These are phyloP conservation scores for Danio jaintianensis DNA, from an alignment of 2,797 vertebrate genomes.

Conservation along the genomic window DNA sequence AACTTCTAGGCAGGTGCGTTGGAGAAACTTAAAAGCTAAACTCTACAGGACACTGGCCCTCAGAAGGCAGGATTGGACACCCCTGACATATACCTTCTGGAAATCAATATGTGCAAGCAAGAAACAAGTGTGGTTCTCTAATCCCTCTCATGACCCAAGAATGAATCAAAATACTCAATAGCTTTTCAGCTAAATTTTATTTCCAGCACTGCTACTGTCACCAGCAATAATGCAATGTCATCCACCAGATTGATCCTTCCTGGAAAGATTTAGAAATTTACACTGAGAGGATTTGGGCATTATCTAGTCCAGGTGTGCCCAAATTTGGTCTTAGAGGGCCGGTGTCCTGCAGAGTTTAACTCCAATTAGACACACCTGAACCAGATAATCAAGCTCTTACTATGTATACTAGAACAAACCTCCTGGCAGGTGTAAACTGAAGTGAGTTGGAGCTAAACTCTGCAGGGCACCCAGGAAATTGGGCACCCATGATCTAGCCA, in stretches of 20 bases:
- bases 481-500: no score
- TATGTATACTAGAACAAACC: no score
- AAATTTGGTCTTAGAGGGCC: no score
- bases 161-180: slow-evolving; percentile 6
- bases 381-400: no score
- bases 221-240: background rate
- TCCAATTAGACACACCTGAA: no score
- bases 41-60: background rate
- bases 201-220: background rate
- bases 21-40: background rate
- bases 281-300: no score
- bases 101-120: background rate
- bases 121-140: background rate
- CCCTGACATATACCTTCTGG: background rate
- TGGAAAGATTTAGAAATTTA: background rate
- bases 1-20: background rate
- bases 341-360: no score
- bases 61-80: background rate
- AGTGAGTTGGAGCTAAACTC: no score
- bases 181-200: background rate
- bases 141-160: background rate
- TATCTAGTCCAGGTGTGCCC: no score
- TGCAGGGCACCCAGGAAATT: no score
- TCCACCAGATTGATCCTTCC: background rate
- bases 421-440: no score